Percentiles rank a stretch among this genome's conserved stretches.
phyloP scores from a whole-genome alignment of 35 echinoderm and acorn worm species.

The Eucidaris tribuloides region DNA sequence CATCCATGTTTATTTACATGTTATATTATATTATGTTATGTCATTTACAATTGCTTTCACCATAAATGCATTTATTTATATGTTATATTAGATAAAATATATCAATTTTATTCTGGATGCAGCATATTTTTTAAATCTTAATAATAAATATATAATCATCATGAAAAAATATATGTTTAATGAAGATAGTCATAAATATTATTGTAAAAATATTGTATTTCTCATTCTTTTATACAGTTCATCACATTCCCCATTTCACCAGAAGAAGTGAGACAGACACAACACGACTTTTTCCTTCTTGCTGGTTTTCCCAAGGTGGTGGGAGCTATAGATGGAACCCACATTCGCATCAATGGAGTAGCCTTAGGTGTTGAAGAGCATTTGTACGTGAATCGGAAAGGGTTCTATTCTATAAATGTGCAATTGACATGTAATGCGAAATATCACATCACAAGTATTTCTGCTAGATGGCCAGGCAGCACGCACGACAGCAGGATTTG shows the following conservation, averaged over 20 bases:
- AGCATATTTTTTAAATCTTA: too few species aligned
- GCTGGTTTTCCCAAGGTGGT: conserved; percentile 26
- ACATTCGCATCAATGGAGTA: conserved; percentile 22
- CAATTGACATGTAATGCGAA: background rate
- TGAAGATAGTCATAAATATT: too few species aligned
- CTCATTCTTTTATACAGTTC: background rate
- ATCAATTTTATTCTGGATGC: too few species aligned
- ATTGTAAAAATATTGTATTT: too few species aligned
- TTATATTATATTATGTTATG: too few species aligned
- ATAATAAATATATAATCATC: too few species aligned
- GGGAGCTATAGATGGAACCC: conserved; percentile 24
- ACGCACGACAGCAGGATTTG: background rate
- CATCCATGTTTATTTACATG: too few species aligned
- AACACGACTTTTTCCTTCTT: background rate
- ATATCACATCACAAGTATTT: background rate
- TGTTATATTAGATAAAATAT: too few species aligned
- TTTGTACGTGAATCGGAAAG: conserved; percentile 41
- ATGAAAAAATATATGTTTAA: too few species aligned
- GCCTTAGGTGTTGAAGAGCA: conserved; percentile 14
- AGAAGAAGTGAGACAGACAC: conserved; percentile 3
- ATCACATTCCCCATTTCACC: conserved; percentile 16
- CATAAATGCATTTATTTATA: too few species aligned
- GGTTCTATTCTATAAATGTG: background rate
- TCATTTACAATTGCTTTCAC: too few species aligned
- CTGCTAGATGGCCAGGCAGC: background rate